Conservation (phyloP, 1,140 invertebrate genomes). For the Monochamus saltuarius region DNA sequence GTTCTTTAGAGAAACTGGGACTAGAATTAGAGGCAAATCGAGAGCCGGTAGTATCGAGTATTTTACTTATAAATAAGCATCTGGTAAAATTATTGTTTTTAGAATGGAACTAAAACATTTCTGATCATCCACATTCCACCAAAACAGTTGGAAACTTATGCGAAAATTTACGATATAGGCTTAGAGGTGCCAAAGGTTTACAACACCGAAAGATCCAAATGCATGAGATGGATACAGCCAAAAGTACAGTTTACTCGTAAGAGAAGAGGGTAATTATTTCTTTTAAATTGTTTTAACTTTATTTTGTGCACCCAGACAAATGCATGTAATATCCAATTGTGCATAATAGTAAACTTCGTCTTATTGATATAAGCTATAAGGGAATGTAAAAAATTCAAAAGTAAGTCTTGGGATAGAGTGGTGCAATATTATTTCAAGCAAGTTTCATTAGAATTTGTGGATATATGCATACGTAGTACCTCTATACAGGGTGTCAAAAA, state of each 20-base stretch:
- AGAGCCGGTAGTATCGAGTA: constrained; percentile 4
- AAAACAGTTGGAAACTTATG: constrained; percentile 14
- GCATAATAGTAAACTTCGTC: no score
- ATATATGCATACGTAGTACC: no score
- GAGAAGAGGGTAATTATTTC: constrained; percentile 10
- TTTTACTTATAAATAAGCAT: not conserved
- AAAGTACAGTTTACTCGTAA: not conserved
- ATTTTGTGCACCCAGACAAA: no score
- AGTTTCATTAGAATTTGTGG: no score
- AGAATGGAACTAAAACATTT: not conserved
- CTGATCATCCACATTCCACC: constrained; percentile 16
- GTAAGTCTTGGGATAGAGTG: no score
- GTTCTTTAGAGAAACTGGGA: constrained; percentile 20
- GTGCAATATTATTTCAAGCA: no score
- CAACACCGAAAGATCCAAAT: constrained; percentile 9
- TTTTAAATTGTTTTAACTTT: not conserved
- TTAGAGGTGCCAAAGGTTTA: constrained; percentile 1
- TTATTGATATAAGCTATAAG: no score
- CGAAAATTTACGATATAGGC: constrained; percentile 27
- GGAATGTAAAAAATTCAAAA: no score
- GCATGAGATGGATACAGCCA: constrained; percentile 8
- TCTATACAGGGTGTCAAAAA: no score
- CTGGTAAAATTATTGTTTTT: not conserved
- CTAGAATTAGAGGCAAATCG: constrained; percentile 13
- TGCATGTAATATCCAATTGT: not conserved